Percentiles rank a stretch among this genome's conserved stretches.
Evolutionary conservation across 2,888 invertebrate species (phyloP).

Genomic region (Dexiosoma caninum): DNA sequence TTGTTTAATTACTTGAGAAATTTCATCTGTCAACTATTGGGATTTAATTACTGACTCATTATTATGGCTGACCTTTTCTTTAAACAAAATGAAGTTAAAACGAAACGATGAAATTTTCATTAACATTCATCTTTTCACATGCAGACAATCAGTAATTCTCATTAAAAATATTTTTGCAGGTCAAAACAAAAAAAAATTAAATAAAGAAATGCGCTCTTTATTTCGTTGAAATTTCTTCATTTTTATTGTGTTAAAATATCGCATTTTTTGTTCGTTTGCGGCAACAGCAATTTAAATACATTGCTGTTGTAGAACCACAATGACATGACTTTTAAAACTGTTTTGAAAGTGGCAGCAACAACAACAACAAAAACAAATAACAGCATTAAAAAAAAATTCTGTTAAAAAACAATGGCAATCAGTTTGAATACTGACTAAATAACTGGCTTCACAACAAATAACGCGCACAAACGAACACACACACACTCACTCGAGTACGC

Average conservation of each 20-base stretch:
- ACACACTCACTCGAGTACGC: neutral
- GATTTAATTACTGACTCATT: slow-evolving; percentile 49
- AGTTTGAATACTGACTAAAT: no score
- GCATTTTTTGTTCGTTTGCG: neutral
- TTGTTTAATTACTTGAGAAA: slow-evolving; percentile 31
- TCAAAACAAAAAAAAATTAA: neutral
- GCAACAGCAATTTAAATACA: slow-evolving; percentile 8
- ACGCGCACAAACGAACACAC: neutral
- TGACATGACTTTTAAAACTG: slow-evolving; percentile 37
- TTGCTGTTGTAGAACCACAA: slow-evolving; percentile 25
- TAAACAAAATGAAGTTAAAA: neutral
- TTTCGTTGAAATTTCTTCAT: neutral
- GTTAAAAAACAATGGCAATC: slow-evolving; percentile 21
- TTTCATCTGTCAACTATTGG: slow-evolving; percentile 30
- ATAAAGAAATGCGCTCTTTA: neutral
- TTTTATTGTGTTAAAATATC: neutral
- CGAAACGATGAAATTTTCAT: slow-evolving; percentile 9
- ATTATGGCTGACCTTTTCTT: neutral
- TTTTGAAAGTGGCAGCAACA: slow-evolving; percentile 29
- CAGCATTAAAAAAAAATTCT: neutral
- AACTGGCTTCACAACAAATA: slow-evolving; percentile 26
- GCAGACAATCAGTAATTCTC: neutral
- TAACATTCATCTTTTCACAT: neutral
- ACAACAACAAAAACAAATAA: neutral
- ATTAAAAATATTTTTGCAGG: neutral